Evolutionary conservation across 2,888 invertebrate genomes (phyloP), one percentile per base, ranked within the genome.

Genomic region (Megastigmus dorsalis): DNA sequence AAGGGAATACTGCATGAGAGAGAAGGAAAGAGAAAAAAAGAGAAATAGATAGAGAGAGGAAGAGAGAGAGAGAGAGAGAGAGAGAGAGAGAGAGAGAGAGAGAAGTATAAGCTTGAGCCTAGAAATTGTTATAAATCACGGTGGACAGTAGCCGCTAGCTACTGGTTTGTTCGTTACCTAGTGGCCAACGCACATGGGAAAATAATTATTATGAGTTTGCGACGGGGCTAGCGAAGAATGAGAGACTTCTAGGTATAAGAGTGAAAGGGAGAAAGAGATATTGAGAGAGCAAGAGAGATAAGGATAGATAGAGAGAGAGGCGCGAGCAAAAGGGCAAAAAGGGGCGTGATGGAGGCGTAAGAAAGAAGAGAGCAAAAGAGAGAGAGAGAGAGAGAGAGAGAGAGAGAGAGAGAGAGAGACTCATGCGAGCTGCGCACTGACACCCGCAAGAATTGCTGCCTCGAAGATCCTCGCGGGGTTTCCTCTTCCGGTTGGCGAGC

Each of bases 141-240:
- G 79, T 79, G 78, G 81, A 82, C 81, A 82, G 81, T 80, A 80
- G 81, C 82, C 81, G 79, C 80, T 80, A 81, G 81, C 82, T 83
- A 83, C 82, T 79, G 81, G 80, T 77, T 75, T 71, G 78, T 82
- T 82, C 78, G 79, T 82, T 80, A 74, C 70, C 62, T 36, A 72
- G 41, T 69, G 15, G 55, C 43, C 60, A 73, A 70, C 75, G 78
- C 82, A 79, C 84, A 84, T 83, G 84, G 82, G 81, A 82, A 84
- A 85, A 84, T 85, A 85, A 85, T 86, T 84, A 86, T 85, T 81
- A 82, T 81, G 81, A 82, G 79, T 80, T 79, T 82, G 38, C 63
- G 77, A 73, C 79, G 71, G 33, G 23, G 20, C 10, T 4, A 13
- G 26, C 7, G 45, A 18, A 77, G 72, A 71, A 69, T 26, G 30